These are phyloP conservation scores for Leuciscus idus DNA, from an alignment of 2,113 vertebrate species.

Conservation along the genomic window DNA sequence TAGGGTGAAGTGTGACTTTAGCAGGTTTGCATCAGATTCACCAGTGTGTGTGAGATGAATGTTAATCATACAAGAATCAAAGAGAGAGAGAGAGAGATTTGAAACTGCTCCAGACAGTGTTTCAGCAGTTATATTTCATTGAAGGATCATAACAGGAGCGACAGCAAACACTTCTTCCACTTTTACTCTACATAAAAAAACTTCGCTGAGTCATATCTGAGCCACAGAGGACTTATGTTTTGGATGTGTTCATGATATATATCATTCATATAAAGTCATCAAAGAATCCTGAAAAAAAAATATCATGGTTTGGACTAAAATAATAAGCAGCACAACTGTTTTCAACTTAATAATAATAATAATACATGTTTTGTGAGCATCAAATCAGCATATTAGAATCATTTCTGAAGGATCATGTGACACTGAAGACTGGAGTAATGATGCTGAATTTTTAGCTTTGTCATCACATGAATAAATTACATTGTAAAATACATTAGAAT, in stretches of 20 bases:
- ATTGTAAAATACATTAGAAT: background rate
- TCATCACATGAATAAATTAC: background rate
- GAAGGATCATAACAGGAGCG: background rate
- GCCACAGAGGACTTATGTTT: background rate
- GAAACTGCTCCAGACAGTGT: background rate
- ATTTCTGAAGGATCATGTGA: background rate
- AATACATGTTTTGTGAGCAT: no score
- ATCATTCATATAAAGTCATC: no score
- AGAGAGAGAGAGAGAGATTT: background rate
- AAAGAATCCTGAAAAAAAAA: no score
- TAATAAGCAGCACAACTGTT: no score
- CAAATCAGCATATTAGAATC: background rate
- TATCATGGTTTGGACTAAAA: no score
- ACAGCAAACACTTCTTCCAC: background rate
- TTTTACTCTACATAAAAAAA: background rate
- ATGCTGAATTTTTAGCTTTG: background rate
- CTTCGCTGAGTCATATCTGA: conserved; percentile 1
- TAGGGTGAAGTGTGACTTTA: background rate
- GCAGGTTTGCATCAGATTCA: background rate
- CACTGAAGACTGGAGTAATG: background rate
- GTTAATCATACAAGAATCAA: background rate
- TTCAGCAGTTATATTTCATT: background rate
- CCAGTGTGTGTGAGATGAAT: background rate
- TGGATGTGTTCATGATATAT: background rate
- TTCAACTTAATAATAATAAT: no score